phyloP scores from a whole-genome alignment of 2,113 vertebrate species.

The Etia nguti region DNA sequence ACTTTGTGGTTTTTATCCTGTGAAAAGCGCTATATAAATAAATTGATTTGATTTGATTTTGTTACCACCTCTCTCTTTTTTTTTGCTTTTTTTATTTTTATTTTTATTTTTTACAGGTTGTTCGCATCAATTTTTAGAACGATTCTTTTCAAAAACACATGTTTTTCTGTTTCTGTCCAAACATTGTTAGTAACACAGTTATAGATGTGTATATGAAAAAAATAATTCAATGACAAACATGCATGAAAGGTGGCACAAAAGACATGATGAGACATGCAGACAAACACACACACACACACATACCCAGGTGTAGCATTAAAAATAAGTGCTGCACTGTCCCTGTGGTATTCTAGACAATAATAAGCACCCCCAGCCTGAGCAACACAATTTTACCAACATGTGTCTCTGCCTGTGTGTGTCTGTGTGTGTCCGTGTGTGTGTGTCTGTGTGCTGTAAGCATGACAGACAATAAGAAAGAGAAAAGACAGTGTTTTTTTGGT shows the following conservation, averaged over 20 bases:
- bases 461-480: not conserved
- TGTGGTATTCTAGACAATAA: constrained; percentile 13
- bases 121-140: not conserved
- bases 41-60: too few species aligned
- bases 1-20: too few species aligned
- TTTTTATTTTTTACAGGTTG: not conserved
- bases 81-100: not conserved
- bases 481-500: not conserved
- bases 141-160: not conserved
- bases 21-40: too few species aligned
- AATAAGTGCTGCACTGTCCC: constrained; percentile 41
- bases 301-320: constrained; percentile 12
- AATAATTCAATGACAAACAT: not conserved
- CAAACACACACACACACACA: not conserved
- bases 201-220: not conserved
- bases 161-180: not conserved
- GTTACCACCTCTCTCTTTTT: too few species aligned
- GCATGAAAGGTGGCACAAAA: not conserved
- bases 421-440: not conserved
- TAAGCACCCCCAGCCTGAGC: constrained; percentile 80
- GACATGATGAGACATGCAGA: not conserved
- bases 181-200: not conserved
- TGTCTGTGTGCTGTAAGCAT: not conserved
- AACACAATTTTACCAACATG: constrained; percentile 28
- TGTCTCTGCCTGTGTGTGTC: not conserved